Conservation (phyloP, 2,888 invertebrate genomes). For the Chelonus formosanus region DNA sequence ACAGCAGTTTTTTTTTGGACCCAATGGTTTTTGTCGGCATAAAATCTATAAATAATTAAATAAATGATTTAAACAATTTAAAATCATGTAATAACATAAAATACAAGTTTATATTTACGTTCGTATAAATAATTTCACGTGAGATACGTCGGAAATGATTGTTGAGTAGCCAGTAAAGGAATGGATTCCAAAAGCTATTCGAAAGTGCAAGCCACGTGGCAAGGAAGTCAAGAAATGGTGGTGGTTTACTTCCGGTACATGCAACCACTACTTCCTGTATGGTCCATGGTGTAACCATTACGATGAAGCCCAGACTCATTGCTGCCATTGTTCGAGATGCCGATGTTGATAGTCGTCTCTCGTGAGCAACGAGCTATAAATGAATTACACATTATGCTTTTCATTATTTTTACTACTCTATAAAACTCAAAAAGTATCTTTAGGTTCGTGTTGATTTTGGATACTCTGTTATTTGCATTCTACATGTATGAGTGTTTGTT, state of each 20-base stretch:
- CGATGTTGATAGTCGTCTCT: conserved; percentile 79
- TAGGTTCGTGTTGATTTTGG: too few species aligned
- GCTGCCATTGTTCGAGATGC: conserved; percentile 91
- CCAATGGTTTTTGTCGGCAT: conserved; percentile 57
- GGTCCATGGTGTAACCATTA: conserved; percentile 90
- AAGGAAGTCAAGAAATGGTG: conserved; percentile 82
- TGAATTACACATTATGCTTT: not conserved
- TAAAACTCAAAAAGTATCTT: not conserved
- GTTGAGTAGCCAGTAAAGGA: conserved; percentile 87
- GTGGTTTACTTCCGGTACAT: conserved; percentile 87
- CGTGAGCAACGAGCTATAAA: conserved; percentile 69
- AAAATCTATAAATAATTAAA: conserved; percentile 48
- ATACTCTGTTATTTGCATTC: too few species aligned
- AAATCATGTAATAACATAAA: too few species aligned
- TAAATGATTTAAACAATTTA: too few species aligned
- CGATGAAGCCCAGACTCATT: conserved; percentile 90
- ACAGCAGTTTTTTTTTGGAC: conserved; percentile 60
- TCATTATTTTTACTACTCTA: not conserved
- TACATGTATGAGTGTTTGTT: too few species aligned
- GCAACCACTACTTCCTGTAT: conserved; percentile 91
- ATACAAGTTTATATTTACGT: conserved; percentile 68
- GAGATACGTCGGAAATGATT: conserved; percentile 85
- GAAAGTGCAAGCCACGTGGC: conserved; percentile 88
- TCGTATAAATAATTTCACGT: conserved; percentile 77
- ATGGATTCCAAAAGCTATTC: conserved; percentile 91